Conservation (phyloP, 2,113 vertebrate species). For the Gracilinanus agilis region DNA sequence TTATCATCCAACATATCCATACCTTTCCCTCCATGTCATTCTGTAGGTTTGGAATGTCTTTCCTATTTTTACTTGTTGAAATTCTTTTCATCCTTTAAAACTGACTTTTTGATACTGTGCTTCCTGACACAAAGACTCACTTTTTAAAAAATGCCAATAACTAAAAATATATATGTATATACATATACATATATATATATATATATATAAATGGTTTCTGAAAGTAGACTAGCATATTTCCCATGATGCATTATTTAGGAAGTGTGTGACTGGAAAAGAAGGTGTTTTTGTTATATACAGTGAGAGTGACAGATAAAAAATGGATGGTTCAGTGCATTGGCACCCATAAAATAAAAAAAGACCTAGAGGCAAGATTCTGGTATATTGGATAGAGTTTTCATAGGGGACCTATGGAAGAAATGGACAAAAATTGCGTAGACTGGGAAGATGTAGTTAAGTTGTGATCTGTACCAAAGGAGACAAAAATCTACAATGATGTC, state of each 20-base stretch:
- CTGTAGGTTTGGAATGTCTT: neutral
- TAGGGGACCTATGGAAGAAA: neutral
- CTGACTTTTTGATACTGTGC: neutral
- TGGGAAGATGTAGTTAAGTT: neutral
- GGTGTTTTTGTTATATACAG: neutral
- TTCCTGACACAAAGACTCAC: neutral
- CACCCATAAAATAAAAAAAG: neutral
- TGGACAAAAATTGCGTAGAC: neutral
- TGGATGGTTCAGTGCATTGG: neutral
- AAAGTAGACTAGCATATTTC: neutral
- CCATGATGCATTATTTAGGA: neutral
- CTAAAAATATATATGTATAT: too few relatives aligned
- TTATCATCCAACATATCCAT: neutral
- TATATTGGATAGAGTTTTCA: neutral
- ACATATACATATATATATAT: too few relatives aligned
- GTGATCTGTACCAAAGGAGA: neutral
- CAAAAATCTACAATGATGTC: neutral
- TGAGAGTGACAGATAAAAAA: neutral
- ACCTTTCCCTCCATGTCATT: neutral
- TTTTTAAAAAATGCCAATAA: neutral
- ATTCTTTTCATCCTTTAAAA: neutral
- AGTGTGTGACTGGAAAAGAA: neutral
- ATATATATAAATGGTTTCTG: neutral
- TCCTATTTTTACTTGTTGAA: neutral
- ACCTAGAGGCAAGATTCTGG: neutral